Conservation (phyloP, 2,888 invertebrate species). For the Leptura quadrifasciata region DNA sequence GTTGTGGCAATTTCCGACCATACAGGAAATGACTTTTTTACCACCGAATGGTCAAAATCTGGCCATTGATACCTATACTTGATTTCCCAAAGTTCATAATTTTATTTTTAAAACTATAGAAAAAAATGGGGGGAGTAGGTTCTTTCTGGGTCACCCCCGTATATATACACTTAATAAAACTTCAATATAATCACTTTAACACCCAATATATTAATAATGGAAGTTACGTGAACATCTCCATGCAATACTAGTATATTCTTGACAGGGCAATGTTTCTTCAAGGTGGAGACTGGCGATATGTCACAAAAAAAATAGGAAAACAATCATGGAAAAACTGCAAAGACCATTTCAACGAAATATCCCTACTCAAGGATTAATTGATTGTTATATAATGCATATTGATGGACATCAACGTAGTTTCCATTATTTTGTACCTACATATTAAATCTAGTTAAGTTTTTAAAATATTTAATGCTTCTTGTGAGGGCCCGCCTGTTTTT, state of each 20-base stretch:
- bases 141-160: no score
- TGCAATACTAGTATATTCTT: constrained; percentile 3
- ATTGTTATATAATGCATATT: constrained; percentile 20
- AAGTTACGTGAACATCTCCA: constrained; percentile 18
- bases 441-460: no score
- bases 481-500: no score
- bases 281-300: background rate
- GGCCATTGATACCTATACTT: no score
- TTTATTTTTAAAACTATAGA: no score
- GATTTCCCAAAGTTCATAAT: no score
- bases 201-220: constrained; percentile 36
- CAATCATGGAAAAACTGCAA: background rate
- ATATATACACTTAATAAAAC: constrained; percentile 33
- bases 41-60: no score
- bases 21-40: no score
- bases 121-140: no score
- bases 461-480: no score
- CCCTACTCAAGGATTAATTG: background rate
- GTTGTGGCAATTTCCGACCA: no score
- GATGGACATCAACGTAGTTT: background rate
- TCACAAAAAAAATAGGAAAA: constrained; percentile 2
- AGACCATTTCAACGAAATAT: constrained; percentile 7
- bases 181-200: constrained; percentile 26
- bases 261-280: constrained; percentile 6
- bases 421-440: background rate